phyloP scores from a whole-genome alignment of 2,888 invertebrate genomes.

The Drosophila neotestacea region DNA sequence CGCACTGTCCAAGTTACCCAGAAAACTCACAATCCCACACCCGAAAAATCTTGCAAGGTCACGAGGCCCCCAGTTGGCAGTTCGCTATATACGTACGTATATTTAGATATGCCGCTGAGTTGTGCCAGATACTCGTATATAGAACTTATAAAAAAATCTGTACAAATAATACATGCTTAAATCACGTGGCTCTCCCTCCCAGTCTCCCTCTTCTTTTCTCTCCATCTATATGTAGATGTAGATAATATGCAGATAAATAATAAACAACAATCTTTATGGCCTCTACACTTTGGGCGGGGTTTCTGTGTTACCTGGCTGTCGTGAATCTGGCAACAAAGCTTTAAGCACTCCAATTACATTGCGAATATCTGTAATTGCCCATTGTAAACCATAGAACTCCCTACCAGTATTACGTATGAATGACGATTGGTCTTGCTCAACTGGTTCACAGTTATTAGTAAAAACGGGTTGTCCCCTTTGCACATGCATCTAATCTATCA shows the following conservation, averaged over 20 bases:
- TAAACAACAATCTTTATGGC: slow-evolving; percentile 66
- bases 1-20: slow-evolving; percentile 43
- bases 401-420: slow-evolving; percentile 16
- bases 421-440: background rate
- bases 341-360: slow-evolving; percentile 5
- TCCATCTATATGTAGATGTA: slow-evolving; percentile 24
- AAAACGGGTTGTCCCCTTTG: slow-evolving; percentile 4
- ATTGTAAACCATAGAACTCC: slow-evolving; percentile 1
- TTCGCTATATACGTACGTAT: slow-evolving; percentile 5
- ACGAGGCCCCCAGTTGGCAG: slow-evolving; percentile 6
- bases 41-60: slow-evolving; percentile 23
- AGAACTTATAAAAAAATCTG: slow-evolving; percentile 60
- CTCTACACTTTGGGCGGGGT: slow-evolving; percentile 37
- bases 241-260: slow-evolving; percentile 64
- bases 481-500: slow-evolving; percentile 6
- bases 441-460: background rate
- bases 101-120: slow-evolving; percentile 36
- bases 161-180: slow-evolving; percentile 60
- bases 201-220: background rate
- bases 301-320: slow-evolving; percentile 17
- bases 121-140: slow-evolving; percentile 27
- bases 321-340: slow-evolving; percentile 5
- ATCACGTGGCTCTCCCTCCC: slow-evolving; percentile 45
- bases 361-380: slow-evolving; percentile 21
- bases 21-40: slow-evolving; percentile 6